Base-by-base conservation (phyloP, 2,888 invertebrate genomes). In the Mystacides longicornis region DNA sequence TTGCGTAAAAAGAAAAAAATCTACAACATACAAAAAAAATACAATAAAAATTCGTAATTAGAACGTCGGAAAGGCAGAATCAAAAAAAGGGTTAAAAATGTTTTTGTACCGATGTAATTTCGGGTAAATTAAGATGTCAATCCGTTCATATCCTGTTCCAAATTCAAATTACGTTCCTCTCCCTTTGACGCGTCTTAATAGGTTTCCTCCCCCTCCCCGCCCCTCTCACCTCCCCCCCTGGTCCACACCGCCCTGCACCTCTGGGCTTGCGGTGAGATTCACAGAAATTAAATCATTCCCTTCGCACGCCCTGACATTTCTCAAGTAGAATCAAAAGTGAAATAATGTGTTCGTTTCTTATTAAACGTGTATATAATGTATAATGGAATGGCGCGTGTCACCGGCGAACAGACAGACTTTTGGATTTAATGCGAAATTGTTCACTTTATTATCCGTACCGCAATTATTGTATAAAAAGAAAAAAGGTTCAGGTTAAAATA, bases 141-240 rank as follows among this genome's bases (percentile, higher is more conserved):
- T 37, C 37, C 37, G 37, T 37, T 37, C 37, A 54, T 51, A 50
- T 52, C 60, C 54, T 55, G 52, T 58, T 55, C 60, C 54, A 60
- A 60, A 60, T 60, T 60, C 58, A 60, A 60, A 60, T 60, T 60
- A 60, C 60, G 54, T 49, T 49, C 50, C 58, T 52, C 60, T 60
- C 57, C 60, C 58, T 60, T 60, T 60, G 58, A 60, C 58, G 55
- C 58, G 57, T 60, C 60, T 60, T 60, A 60, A 60, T 59, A 60
- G 58, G 57, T 57, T 56, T 51, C 47, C 54, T 31, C 54, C 19
- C 20, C 42, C 49, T 42, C 48, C 37, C 45, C 45, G 21, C 27
- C 5, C 45, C 52, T 55, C 46, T 52, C 52, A 53, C 51, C 55
- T 43, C 23, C 9, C 2, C 3, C 21, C 5, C 43, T 33, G 57